Evolutionary conservation across 1,140 invertebrate species (phyloP).

Genomic region (Zaprionus davidi): DNA sequence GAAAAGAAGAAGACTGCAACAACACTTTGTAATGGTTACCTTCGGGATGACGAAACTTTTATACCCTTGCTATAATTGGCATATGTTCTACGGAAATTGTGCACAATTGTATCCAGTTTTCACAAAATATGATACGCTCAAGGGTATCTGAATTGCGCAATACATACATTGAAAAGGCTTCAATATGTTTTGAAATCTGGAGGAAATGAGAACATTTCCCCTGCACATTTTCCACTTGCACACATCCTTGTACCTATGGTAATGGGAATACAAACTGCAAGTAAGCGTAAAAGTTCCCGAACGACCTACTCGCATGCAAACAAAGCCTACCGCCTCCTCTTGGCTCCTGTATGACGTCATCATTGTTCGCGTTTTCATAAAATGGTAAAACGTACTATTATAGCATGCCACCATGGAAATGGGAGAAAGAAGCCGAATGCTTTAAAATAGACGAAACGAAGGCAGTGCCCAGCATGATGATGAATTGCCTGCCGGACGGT

Average conservation of each 20-base stretch:
- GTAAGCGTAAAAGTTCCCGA: constrained; percentile 55
- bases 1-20: neutral
- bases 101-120: neutral
- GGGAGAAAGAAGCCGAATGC: constrained; percentile 17
- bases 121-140: neutral
- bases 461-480: constrained; percentile 53
- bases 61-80: neutral
- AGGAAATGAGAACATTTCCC: neutral
- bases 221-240: neutral
- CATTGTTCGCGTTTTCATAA: constrained; percentile 54
- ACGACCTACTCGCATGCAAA: constrained; percentile 74
- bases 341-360: constrained; percentile 59
- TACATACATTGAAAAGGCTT: neutral
- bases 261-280: constrained; percentile 50
- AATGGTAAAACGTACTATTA: constrained; percentile 22
- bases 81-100: neutral
- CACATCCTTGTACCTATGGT: constrained; percentile 1
- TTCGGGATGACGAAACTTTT: neutral
- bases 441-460: constrained; percentile 54
- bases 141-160: neutral
- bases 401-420: constrained; percentile 31
- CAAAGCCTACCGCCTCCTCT: constrained; percentile 50
- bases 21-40: neutral
- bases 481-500: constrained; percentile 71
- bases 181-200: neutral